These are phyloP conservation scores for Crotalus adamanteus DNA, from an alignment of 2,797 vertebrate species.

Conservation along the genomic window DNA sequence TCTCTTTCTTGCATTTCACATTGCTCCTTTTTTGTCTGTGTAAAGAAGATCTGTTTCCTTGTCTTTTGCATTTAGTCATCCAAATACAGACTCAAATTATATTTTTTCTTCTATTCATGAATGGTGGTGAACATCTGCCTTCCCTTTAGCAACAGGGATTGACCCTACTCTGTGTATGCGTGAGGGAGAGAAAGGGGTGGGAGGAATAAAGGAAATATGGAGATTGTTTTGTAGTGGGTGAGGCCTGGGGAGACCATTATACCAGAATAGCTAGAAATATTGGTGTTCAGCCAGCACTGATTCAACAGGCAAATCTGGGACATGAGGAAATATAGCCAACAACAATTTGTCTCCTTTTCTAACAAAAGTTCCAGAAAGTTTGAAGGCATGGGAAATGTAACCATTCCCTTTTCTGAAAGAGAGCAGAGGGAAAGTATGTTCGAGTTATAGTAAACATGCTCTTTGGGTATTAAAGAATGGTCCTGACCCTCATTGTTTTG, in stretches of 20 bases:
- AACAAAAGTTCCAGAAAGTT: constrained; percentile 5
- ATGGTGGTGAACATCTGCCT: background rate
- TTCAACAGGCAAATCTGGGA: constrained; percentile 22
- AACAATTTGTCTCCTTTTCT: constrained; percentile 2
- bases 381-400: background rate
- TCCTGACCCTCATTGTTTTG: background rate
- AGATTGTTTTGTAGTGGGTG: background rate
- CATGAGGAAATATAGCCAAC: background rate
- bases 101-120: background rate
- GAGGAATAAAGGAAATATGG: background rate
- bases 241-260: background rate
- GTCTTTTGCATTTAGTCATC: background rate
- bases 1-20: background rate
- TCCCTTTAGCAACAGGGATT: background rate
- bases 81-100: no score
- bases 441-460: background rate
- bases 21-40: background rate
- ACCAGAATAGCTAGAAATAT: background rate
- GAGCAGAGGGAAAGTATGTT: no score
- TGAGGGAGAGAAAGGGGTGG: background rate
- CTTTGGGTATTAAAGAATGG: background rate
- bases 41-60: background rate
- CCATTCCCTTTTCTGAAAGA: background rate
- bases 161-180: background rate
- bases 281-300: background rate